A percentile compares a stretch with the other conserved stretches of the same genome.
Conservation (phyloP, 2,888 invertebrate genomes). For the Stratiomys singularior region DNA sequence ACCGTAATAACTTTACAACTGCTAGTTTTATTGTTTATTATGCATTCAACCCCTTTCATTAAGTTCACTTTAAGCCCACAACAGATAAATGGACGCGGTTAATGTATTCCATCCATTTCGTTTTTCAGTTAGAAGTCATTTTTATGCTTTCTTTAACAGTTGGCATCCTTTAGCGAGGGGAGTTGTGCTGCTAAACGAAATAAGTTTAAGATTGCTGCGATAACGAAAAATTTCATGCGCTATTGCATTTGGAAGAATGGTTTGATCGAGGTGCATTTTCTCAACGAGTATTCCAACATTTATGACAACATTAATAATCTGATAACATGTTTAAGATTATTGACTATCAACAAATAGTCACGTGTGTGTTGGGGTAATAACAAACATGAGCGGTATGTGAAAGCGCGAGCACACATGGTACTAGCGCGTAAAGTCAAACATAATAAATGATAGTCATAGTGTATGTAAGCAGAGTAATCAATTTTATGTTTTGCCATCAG, state of each 20-base stretch:
- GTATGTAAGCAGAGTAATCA: slow-evolving; percentile 9
- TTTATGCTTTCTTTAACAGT: background rate
- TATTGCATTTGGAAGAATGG: background rate
- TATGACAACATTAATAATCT: background rate
- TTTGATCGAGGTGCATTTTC: background rate
- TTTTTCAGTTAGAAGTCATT: background rate
- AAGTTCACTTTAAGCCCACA: background rate
- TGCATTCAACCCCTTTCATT: slow-evolving; percentile 24
- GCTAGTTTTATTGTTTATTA: slow-evolving; percentile 5
- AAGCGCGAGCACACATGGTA: slow-evolving; percentile 9
- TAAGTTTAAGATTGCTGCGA: slow-evolving; percentile 10
- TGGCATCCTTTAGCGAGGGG: background rate
- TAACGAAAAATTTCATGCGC: slow-evolving; percentile 16
- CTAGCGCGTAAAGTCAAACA: slow-evolving; percentile 9
- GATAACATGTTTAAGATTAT: slow-evolving; percentile 29
- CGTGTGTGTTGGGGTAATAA: background rate
- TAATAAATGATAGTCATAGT: slow-evolving; percentile 6
- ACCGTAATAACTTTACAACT: background rate
- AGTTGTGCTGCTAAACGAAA: background rate
- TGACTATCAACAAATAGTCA: slow-evolving; percentile 21
- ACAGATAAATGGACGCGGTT: slow-evolving; percentile 16
- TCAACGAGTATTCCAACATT: background rate
- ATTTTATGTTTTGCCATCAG: background rate
- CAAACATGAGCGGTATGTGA: slow-evolving; percentile 15
- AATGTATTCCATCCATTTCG: slow-evolving; percentile 4